phyloP scores from a whole-genome alignment of 2,888 invertebrate species.

The Netelia fuscicornis region DNA sequence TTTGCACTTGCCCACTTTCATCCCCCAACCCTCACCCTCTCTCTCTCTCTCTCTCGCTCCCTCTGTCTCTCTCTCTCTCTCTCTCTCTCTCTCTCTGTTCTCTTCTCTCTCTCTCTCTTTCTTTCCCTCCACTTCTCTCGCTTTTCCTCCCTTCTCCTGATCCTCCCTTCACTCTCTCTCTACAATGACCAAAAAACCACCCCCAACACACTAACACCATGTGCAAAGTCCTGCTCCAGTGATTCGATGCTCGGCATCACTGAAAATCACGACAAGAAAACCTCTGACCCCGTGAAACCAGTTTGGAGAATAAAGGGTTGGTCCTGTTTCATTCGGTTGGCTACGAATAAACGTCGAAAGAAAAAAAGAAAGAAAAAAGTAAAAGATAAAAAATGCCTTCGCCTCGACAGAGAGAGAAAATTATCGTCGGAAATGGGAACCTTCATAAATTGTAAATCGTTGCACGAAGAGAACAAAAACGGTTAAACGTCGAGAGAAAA shows the following conservation, averaged over 20 bases:
- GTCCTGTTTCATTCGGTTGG: background rate
- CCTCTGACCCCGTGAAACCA: slow-evolving; percentile 45
- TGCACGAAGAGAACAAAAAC: slow-evolving; percentile 23
- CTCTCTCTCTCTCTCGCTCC: background rate
- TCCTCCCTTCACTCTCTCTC: background rate
- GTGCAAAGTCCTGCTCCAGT: slow-evolving; percentile 35
- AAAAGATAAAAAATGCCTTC: background rate
- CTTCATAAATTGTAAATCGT: background rate
- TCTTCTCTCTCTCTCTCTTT: background rate
- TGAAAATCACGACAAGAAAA: slow-evolving; percentile 47
- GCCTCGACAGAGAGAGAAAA: too few species aligned
- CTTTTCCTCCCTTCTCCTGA: too few species aligned
- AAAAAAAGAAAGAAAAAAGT: background rate
- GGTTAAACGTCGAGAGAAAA: background rate
- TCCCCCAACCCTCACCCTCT: background rate
- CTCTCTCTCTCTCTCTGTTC: background rate
- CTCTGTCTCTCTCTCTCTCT: background rate
- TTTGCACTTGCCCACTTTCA: slow-evolving; percentile 48
- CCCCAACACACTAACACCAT: slow-evolving; percentile 13
- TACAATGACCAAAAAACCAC: slow-evolving; percentile 16
- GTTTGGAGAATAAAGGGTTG: background rate
- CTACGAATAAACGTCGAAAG: background rate
- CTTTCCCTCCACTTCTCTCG: background rate
- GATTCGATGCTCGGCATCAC: slow-evolving; percentile 45
- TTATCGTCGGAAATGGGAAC: too few species aligned